Base-by-base conservation (phyloP, 2,113 vertebrate genomes). In the Callipepla californica region DNA sequence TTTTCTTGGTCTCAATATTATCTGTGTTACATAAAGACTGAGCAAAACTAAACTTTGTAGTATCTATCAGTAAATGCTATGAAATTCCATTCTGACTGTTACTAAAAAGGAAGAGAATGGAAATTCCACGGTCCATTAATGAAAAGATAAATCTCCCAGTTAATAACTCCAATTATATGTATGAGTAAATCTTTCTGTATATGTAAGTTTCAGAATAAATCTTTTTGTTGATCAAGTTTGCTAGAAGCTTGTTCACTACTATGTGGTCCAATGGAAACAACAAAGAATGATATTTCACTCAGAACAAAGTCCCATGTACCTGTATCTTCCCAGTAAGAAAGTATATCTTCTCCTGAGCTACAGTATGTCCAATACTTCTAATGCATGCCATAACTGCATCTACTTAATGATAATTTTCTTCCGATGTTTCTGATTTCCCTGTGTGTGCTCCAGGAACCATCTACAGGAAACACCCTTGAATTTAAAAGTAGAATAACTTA, bases 361-460 rank as follows among this genome's bases (percentile, higher is more conserved):
- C 4, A 0, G 0, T 25, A 34, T 28, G 15, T 55, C 5, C 7
- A 40, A 6, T 7, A 22, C 3, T 44, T 87, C 80, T 44, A 25
- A 47, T 47, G 48, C 76, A 14, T 19, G 72, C 85, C 23, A 20
- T 73, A 28, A 48, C 9, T 79, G 8, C 12, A 61, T 7, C 6
- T 74, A 7, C 13, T 70, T 80, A 40, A 21, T 53, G 36, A 6
- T 3, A 53, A 53, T 28, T 53, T 36, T 19, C 16, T 38, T 81
- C 40, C 80, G 44, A 47, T 69, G 19, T 9, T 76, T 57, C 45
- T 85, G 7, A 17, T 80, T 87, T 82, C 22, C 28, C 57, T 40
- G 15, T 3, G 4, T 57, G 36, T 17, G 5, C 1, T 65, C 7
- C 68, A 61, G 25, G 6, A 93, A 72, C 77, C 45, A 26, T 6